Conservation (phyloP, 2,888 invertebrate species). For the Chalcosyrphus nemorum region DNA sequence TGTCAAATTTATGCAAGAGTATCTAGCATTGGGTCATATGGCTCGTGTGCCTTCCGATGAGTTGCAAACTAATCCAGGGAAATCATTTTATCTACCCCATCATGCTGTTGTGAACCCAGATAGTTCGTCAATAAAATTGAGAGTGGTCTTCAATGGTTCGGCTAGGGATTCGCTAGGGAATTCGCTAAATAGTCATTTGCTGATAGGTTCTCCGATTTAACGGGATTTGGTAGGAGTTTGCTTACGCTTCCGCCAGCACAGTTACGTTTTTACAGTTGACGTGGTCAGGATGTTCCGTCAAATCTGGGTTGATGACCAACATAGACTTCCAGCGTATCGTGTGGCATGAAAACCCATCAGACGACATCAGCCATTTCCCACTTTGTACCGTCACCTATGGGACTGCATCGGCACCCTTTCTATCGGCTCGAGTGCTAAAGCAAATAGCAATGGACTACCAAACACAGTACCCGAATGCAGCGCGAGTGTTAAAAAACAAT, state of each 20-base stretch:
- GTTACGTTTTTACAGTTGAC: not conserved
- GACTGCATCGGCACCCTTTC: conserved; percentile 50
- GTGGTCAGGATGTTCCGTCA: conserved; percentile 22
- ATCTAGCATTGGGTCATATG: conserved; percentile 56
- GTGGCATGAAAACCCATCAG: conserved; percentile 36
- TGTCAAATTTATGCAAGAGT: not conserved
- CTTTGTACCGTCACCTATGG: conserved; percentile 65
- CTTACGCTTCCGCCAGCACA: not conserved
- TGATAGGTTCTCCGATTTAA: not conserved
- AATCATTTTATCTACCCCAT: conserved; percentile 61
- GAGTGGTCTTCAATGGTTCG: conserved; percentile 62
- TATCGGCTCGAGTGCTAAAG: conserved; percentile 54
- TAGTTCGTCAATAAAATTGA: conserved; percentile 60
- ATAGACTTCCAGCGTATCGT: conserved; percentile 64
- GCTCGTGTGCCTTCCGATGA: conserved; percentile 26
- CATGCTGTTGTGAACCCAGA: conserved; percentile 61
- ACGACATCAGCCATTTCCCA: conserved; percentile 43
- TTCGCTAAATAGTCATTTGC: not conserved
- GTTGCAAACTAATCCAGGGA: conserved; percentile 5
- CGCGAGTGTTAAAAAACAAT: conserved; percentile 43
- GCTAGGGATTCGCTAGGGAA: not conserved
- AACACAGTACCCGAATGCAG: conserved; percentile 40
- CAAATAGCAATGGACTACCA: conserved; percentile 47
- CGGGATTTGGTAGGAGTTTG: not conserved
- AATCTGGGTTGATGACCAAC: conserved; percentile 52